These are phyloP conservation scores for Rhinichthys osculus DNA, from an alignment of 2,797 vertebrate species.

Conservation along the genomic window DNA sequence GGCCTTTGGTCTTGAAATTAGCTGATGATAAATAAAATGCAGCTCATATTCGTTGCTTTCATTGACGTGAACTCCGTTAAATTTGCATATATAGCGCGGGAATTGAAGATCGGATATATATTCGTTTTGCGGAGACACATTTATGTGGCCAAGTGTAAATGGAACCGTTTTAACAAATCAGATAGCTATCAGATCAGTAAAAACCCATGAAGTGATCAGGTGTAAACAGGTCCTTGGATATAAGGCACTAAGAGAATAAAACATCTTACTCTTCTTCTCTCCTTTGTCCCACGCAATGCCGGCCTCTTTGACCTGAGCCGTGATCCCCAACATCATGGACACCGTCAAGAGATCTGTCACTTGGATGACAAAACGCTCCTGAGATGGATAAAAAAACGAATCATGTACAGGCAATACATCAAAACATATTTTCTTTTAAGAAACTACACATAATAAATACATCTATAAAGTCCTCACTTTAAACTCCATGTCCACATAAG, in stretches of 20 bases:
- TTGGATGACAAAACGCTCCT: constrained; percentile 98
- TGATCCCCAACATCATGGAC: constrained; percentile 99
- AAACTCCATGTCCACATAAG: constrained; percentile 94
- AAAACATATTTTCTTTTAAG: not conserved
- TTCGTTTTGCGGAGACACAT: not conserved
- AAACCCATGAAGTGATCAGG: not conserved
- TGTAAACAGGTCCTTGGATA: not conserved
- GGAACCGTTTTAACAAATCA: not conserved
- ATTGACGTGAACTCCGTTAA: not conserved
- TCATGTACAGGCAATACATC: not conserved
- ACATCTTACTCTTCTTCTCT: constrained; percentile 93
- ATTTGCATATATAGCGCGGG: not conserved
- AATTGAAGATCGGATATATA: constrained; percentile 2
- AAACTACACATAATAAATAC: not conserved
- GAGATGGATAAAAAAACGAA: constrained; percentile 8
- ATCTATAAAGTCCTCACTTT: constrained; percentile 78
- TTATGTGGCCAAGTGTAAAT: not conserved
- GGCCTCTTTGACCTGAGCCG: constrained; percentile 96
- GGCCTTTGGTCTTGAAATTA: constrained; percentile 1
- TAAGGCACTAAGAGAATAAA: not conserved
- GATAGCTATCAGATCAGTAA: not conserved
- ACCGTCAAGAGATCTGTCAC: constrained; percentile 95
- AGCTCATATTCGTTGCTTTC: constrained; percentile 1
- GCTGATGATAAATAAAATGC: constrained; percentile 13
- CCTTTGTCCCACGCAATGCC: constrained; percentile 98